Evolutionary conservation across 2,888 invertebrate genomes (phyloP).

Genomic region (Drosophila lutescens): DNA sequence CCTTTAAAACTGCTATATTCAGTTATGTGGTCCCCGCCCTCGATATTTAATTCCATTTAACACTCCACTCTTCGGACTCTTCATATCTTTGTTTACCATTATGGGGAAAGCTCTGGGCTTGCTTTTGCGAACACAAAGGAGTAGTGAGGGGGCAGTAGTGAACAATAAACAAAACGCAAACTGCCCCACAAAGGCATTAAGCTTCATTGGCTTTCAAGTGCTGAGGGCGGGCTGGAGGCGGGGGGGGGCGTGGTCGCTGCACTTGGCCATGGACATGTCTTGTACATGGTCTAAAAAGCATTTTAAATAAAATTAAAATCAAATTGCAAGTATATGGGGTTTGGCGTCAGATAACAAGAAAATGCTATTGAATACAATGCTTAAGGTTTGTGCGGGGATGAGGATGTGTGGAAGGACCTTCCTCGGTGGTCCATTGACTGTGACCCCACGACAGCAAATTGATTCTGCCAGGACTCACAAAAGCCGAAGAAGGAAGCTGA

Average conservation of each 20-base stretch:
- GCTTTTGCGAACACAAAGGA: constrained; percentile 13
- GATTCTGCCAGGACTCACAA: constrained; percentile 63
- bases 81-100: constrained; percentile 41
- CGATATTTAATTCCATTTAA: constrained; percentile 36
- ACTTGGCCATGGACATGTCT: constrained; percentile 28
- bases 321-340: constrained; percentile 56
- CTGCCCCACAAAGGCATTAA: constrained; percentile 54
- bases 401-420: constrained; percentile 11
- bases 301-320: constrained; percentile 78
- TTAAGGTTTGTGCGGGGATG: constrained; percentile 31
- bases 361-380: constrained; percentile 61
- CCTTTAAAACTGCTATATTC: constrained; percentile 7
- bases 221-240: not conserved
- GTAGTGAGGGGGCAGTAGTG: constrained; percentile 8
- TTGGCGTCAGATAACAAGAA: constrained; percentile 56
- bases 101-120: constrained; percentile 1
- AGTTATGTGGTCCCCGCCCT: constrained; percentile 6
- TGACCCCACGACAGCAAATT: constrained; percentile 57
- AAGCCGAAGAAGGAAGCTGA: constrained; percentile 25
- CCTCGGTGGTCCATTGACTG: constrained; percentile 41
- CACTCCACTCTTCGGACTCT: constrained; percentile 39
- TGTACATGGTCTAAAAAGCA: constrained; percentile 68
- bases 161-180: constrained; percentile 41
- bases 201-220: constrained; percentile 59
- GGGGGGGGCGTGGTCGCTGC: not conserved